A percentile compares a stretch with the other conserved stretches of the same genome.
Evolutionary conservation across 2,113 vertebrate species (phyloP).

Genomic region (Myiozetetes cayanensis): DNA sequence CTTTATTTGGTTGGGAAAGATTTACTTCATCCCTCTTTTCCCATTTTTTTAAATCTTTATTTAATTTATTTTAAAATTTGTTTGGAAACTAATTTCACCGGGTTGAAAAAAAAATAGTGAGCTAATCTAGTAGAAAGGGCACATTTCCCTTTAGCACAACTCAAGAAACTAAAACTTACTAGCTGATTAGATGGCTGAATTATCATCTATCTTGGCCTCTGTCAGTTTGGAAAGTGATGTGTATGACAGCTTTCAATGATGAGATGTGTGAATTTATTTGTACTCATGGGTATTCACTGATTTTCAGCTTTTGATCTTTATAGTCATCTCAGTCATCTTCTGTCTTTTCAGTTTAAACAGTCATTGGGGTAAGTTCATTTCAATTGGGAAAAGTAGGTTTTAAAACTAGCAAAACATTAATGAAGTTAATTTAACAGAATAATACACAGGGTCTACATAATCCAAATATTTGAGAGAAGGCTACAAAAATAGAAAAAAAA

Average conservation of each 20-base stretch:
- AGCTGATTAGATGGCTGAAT: not conserved
- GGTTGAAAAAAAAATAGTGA: not conserved
- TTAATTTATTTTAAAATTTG: not conserved
- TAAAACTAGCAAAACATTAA: not conserved
- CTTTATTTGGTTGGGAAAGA: not conserved
- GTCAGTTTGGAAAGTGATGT: not conserved
- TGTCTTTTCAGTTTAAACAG: not conserved
- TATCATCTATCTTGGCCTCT: not conserved
- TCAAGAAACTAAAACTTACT: not conserved
- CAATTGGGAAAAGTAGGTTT: not conserved
- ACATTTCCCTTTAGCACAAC: not conserved
- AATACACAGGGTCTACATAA: not conserved
- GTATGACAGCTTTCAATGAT: not conserved
- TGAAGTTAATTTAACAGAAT: not conserved
- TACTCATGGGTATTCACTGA: not conserved
- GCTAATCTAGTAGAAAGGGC: not conserved
- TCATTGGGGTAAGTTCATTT: not conserved
- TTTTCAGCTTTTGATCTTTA: not conserved
- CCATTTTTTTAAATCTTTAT: not conserved
- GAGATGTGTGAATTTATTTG: not conserved
- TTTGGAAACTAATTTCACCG: not conserved
- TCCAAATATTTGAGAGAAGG: not conserved
- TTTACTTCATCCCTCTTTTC: not conserved
- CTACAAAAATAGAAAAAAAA: not conserved
- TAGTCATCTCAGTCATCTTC: not conserved